These are phyloP conservation scores for Clivina fossor DNA, from an alignment of 2,888 invertebrate genomes.

Conservation along the genomic window DNA sequence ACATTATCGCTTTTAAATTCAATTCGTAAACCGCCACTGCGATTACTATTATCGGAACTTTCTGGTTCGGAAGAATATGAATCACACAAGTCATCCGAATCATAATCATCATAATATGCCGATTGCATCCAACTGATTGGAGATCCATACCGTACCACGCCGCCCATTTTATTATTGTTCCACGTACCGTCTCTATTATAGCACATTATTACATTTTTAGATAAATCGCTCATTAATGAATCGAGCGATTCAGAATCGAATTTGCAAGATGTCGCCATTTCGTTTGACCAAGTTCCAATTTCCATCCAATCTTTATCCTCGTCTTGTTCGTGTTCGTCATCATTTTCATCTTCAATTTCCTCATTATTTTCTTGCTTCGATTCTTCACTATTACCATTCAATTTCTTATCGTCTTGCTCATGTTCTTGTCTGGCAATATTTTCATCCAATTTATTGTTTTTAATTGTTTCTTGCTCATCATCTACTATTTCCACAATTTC, in stretches of 20 bases:
- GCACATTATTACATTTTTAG: slow-evolving; percentile 66
- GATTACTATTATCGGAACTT: slow-evolving; percentile 53
- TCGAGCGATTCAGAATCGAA: slow-evolving; percentile 52
- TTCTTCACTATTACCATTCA: too few relatives aligned
- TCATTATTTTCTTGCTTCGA: slow-evolving; percentile 43
- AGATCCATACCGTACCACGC: slow-evolving; percentile 58
- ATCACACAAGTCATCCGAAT: slow-evolving; percentile 58
- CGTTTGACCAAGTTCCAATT: slow-evolving; percentile 90
- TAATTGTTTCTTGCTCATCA: slow-evolving; percentile 44
- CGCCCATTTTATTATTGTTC: slow-evolving; percentile 51
- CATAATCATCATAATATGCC: slow-evolving; percentile 51
- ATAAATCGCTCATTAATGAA: slow-evolving; percentile 59
- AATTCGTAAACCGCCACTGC: slow-evolving; percentile 68
- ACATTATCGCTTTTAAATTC: slow-evolving; percentile 83
- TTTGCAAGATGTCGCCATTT: slow-evolving; percentile 64
- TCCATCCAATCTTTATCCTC: slow-evolving; percentile 66
- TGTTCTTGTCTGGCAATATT: too few relatives aligned
- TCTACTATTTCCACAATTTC: slow-evolving; percentile 45
- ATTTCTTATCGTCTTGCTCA: slow-evolving; percentile 43
- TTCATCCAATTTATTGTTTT: too few relatives aligned
- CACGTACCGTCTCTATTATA: slow-evolving; percentile 52
- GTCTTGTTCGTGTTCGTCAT: slow-evolving; percentile 49
- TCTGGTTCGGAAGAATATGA: slow-evolving; percentile 54
- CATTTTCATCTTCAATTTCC: slow-evolving; percentile 45
- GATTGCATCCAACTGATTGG: slow-evolving; percentile 56